phyloP scores from a whole-genome alignment of 2,888 invertebrate genomes.

The Lithosia quadra region DNA sequence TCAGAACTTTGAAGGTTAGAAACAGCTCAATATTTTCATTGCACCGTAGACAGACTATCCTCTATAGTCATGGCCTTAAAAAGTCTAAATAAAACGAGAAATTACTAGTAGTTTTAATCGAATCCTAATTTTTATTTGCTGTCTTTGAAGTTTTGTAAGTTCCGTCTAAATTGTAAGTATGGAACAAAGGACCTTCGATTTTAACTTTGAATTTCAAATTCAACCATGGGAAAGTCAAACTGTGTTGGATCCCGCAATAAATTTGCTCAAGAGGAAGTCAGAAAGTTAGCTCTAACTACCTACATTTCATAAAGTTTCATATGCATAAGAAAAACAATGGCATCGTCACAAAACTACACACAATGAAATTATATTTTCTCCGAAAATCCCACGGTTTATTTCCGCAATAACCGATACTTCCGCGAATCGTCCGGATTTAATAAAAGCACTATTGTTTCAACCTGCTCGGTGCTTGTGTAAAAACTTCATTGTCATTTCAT shows the following conservation, averaged over 20 bases:
- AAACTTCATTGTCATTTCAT: conserved; percentile 9
- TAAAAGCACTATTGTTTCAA: conserved; percentile 22
- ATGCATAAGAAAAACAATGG: conserved; percentile 23
- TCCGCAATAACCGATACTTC: conserved; percentile 48
- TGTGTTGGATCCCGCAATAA: not conserved
- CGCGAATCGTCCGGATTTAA: conserved; percentile 31
- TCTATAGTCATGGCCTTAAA: too few species aligned
- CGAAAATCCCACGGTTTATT: conserved; percentile 50
- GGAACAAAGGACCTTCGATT: too few species aligned
- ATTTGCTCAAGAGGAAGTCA: not conserved
- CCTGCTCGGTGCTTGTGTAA: not conserved
- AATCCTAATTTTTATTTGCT: too few species aligned
- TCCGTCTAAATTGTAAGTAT: too few species aligned
- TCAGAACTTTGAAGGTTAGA: not conserved
- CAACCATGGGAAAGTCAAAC: not conserved
- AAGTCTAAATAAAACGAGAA: too few species aligned
- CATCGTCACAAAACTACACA: conserved; percentile 29
- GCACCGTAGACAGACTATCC: too few species aligned
- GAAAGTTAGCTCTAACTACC: not conserved
- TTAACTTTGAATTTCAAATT: too few species aligned
- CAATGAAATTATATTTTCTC: conserved; percentile 30
- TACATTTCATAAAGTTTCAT: conserved; percentile 33
- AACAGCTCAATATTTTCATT: too few species aligned
- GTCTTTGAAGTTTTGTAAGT: too few species aligned
- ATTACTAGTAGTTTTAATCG: too few species aligned